Base-by-base conservation (phyloP, 2,113 vertebrate species). In the Halichoerus grypus region DNA sequence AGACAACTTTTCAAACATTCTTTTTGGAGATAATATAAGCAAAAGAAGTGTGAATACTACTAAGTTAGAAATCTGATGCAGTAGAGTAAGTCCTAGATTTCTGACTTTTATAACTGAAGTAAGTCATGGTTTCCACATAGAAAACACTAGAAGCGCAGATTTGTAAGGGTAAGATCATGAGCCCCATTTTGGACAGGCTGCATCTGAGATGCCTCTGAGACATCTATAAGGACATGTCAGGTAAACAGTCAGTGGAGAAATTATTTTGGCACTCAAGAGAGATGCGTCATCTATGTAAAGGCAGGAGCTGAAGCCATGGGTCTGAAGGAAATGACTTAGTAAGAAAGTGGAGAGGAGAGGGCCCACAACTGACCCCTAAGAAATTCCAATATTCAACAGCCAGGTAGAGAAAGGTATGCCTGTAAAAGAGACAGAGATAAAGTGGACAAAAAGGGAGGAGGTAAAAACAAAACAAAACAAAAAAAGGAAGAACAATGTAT, bases 1-100 rank as follows among this genome's bases (percentile, higher is more conserved):
- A 93, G 3, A 28, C 21, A 81, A 39, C 16, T 97, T 88, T 93
- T 95, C 16, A 80, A 89, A 65, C 46, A 65, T 71, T 74, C 57
- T 79, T 84, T 85, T 36, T 55, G 55, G 24, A 49, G 14, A 49
- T 15, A 19, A 86, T 77, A 71, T 16, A 94, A 79, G 51, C 67
- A 88, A 76, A 88, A 81, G 19, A 94, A 79, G 24, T 79, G 63
- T 67, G 46, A 84, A 65, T 19, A 71, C 4, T 16, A 82, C 22
- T 51, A 95, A 86, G 61, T 53, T 89, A 80, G 88, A 22, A 65
- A 59, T 80, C 26, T 55, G 36, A 14, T 51, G 46, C 16, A 63
- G 8, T 31, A 92, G 22, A 55, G 22, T 61, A 49, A 88, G 24
- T 51, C 18, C 67, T 53, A 74, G 18, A 10, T 87, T 87, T 82